These are phyloP conservation scores for Coleophora deauratella DNA, from an alignment of 2,888 invertebrate species.

Conservation along the genomic window DNA sequence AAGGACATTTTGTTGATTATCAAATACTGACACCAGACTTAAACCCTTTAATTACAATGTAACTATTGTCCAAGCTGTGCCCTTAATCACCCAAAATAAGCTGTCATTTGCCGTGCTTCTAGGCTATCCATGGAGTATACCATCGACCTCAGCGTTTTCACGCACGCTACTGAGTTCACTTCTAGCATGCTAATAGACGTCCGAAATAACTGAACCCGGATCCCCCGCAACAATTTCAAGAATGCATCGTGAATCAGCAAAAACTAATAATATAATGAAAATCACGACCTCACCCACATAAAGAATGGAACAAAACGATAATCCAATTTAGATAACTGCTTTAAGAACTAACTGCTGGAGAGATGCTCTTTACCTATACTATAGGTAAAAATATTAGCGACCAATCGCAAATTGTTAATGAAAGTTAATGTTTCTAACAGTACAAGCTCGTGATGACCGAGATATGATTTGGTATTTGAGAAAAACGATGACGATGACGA, in stretches of 20 bases:
- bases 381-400: slow-evolving; percentile 35
- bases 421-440: slow-evolving; percentile 43
- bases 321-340: slow-evolving; percentile 42
- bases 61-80: too few species aligned
- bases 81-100: too few species aligned
- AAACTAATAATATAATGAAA: slow-evolving; percentile 29
- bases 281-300: slow-evolving; percentile 31
- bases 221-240: slow-evolving; percentile 16
- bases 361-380: slow-evolving; percentile 28
- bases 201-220: slow-evolving; percentile 4
- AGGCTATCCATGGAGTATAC: too few species aligned
- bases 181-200: too few species aligned
- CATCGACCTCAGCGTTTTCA: too few species aligned
- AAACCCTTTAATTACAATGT: too few species aligned
- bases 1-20: too few species aligned
- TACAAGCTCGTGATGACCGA: slow-evolving; percentile 46
- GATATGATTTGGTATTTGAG: slow-evolving; percentile 45
- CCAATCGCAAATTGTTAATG: slow-evolving; percentile 33
- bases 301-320: slow-evolving; percentile 28
- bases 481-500: slow-evolving; percentile 41
- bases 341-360: slow-evolving; percentile 24
- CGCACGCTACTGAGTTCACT: too few species aligned
- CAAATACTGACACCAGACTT: too few species aligned
- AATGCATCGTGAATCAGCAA: slow-evolving; percentile 25
- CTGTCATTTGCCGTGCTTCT: too few species aligned